These are phyloP conservation scores for Pomatorhinus ruficollis DNA, from an alignment of 2,113 vertebrate genomes.

Conservation along the genomic window DNA sequence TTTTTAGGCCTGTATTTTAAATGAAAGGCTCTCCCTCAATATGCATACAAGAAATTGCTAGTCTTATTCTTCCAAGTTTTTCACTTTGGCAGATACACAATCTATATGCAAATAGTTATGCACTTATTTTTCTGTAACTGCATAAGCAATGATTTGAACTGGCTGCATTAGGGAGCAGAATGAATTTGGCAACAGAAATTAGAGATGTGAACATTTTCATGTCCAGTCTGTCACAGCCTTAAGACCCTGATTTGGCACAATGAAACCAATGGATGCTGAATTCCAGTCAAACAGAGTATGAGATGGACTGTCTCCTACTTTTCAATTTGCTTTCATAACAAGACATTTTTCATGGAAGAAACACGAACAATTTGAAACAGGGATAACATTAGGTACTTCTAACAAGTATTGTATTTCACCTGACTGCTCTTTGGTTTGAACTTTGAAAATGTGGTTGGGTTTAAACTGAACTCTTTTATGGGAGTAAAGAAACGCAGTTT, in stretches of 20 bases:
- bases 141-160: slow-evolving; percentile 40
- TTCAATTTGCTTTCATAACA: neutral
- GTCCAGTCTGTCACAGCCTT: neutral
- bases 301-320: neutral
- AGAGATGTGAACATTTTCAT: neutral
- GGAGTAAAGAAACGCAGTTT: neutral
- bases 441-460: neutral
- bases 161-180: neutral
- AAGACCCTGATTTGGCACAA: neutral
- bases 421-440: neutral
- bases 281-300: neutral
- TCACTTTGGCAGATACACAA: slow-evolving; percentile 46
- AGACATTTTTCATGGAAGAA: neutral
- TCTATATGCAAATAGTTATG: slow-evolving; percentile 57
- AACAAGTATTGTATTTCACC: neutral
- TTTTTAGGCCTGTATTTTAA: slow-evolving; percentile 15
- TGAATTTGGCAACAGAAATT: neutral
- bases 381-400: neutral
- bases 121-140: neutral
- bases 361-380: neutral
- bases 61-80: slow-evolving; percentile 27
- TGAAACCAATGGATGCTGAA: neutral
- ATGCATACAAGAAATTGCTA: slow-evolving; percentile 1
- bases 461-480: neutral
- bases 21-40: neutral